Percentiles rank a stretch among this genome's conserved stretches.
These are phyloP conservation scores for Perognathus longimembris DNA, from an alignment of 2,113 vertebrate species.

Conservation along the genomic window DNA sequence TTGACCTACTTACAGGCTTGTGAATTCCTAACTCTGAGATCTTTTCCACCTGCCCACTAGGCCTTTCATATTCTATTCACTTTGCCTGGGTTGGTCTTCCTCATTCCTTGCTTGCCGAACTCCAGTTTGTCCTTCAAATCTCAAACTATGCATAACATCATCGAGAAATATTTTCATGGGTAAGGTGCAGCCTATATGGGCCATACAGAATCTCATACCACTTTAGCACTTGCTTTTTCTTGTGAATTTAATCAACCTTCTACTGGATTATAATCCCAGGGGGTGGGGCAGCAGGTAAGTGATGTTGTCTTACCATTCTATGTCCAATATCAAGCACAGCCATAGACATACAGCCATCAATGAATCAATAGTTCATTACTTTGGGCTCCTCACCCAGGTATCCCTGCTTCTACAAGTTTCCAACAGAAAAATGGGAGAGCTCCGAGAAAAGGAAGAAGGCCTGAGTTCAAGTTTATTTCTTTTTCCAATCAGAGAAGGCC, in stretches of 20 bases:
- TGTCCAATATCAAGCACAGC: background rate
- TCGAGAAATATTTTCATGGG: background rate
- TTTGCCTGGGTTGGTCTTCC: background rate
- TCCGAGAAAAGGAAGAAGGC: background rate
- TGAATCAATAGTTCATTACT: slow-evolving; percentile 3
- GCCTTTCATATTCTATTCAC: background rate
- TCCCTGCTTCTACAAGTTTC: background rate
- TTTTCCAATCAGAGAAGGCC: slow-evolving; percentile 38
- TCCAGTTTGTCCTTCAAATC: background rate
- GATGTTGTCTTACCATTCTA: background rate
- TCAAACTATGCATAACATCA: background rate
- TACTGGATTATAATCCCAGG: background rate
- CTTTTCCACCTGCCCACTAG: background rate
- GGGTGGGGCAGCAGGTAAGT: background rate
- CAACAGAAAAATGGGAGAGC: background rate
- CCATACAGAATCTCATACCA: background rate
- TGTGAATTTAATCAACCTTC: background rate
- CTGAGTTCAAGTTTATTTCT: slow-evolving; percentile 34
- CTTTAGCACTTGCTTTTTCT: background rate
- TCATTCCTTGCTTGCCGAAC: background rate
- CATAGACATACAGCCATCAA: background rate
- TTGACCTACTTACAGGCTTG: background rate
- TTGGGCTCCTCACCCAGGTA: background rate
- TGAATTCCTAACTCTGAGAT: background rate
- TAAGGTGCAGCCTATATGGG: background rate